Evolutionary conservation across 2,797 vertebrate genomes (phyloP), one percentile per base, ranked within the genome.

Genomic region (Pagetopsis macropterus): DNA sequence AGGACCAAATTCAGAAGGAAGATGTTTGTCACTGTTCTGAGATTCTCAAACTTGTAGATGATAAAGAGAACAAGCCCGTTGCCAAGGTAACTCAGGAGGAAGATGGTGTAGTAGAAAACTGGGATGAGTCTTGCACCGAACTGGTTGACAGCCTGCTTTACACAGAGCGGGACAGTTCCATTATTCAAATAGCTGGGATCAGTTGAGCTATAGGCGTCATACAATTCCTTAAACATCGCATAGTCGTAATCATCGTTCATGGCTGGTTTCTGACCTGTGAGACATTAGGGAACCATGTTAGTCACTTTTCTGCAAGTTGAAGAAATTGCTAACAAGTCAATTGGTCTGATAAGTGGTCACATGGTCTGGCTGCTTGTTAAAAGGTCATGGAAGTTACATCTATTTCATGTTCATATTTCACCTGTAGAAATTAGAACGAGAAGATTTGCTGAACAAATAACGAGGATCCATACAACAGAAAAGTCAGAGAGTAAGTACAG

Each of bases 1-100:
- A 94, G 17, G 40, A 95, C 94, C 83, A 96, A 62, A 73, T 95
- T 95, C 55, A 95, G 85, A 59, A 95, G 90, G 80, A 95, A 95
- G 57, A 96, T 87, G 79, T 96, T 96, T 61, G 94, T 95, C 63
- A 94, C 94, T 0, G 92, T 94, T 70, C 62, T 84, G 23, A 95
- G 85, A 76, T 94, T 94, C 87, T 96, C 95, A 15, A 90, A 95
- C 55, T 90, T 94, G 81, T 85, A 91, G 70, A 96, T 90, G 72
- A 95, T 92, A 70, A 87, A 89, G 31, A 95, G 84, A 19, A 96
- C 94, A 0, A 95, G 89, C 4, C 94, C 83, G 2, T 96, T 96
- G 12, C 95, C 95, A 16, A 94, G 1, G 76, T 92, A 83, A 79
- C 94, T 95, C 21, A 95, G 65, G 10, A 93, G 41, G 82, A 95